Evolutionary conservation across 2,797 vertebrate species (phyloP), one percentile per base, ranked within the genome.

Genomic region (Champsocephalus gunnari): DNA sequence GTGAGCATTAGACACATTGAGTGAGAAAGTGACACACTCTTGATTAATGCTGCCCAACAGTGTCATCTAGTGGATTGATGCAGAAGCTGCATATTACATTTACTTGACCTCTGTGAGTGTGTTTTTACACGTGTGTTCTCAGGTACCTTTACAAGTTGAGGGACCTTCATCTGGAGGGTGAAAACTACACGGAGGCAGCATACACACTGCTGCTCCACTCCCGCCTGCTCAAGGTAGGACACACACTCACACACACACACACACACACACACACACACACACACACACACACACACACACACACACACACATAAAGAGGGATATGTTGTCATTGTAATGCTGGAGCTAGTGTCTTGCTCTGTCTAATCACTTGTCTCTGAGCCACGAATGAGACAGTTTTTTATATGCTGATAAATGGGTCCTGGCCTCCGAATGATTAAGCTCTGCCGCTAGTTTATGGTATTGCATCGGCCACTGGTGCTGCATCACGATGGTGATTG

Each of bases 121-220:
- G 21, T 71, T 1, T 53, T 7, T 16, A 3, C 14, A 3, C 28
- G 53, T 75, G 6, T 77, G 50, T 73, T 3, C 55, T 66, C 60
- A 99, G 98, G 84, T 99, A 99, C 81, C 95, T 99, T 56, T 99
- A 99, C 90, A 99, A 99, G 81, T 88, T 99, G 78, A 93, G 97
- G 6, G 98, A 99, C 90, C 97, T 99, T 93, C 98, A 99, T 91
- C 90, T 99, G 91, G 97, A 99, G 73, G 96, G 95, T 64, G 98
- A 98, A 83, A 99, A 99, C 90, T 99, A 96, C 94, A 99, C 98
- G 0, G 98, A 99, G 88, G 98, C 98, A 0, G 97, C 98, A 0
- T 99, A 99, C 65, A 98, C 97, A 0, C 95, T 99, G 65, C 94
- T 98, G 17, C 96, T 99, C 38, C 98, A 99, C 58, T 98, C 98